These are phyloP conservation scores for Calliphora vomitoria DNA, from an alignment of 2,888 invertebrate genomes.

Conservation along the genomic window DNA sequence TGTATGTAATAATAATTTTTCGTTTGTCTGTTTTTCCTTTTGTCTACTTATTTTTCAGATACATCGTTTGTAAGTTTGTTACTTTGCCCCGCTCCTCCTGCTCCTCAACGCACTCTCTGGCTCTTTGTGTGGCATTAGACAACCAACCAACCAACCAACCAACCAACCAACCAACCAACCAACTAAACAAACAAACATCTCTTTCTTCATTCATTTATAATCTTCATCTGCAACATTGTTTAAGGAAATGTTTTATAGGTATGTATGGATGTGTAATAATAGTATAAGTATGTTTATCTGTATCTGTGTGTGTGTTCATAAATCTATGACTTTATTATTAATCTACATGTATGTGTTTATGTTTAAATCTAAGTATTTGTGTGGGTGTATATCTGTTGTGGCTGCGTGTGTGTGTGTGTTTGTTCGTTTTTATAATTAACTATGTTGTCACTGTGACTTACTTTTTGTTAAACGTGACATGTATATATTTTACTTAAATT, in stretches of 20 bases:
- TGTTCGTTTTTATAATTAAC: slow-evolving; percentile 63
- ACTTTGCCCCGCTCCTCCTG: neutral
- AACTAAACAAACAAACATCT: neutral
- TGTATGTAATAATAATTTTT: slow-evolving; percentile 28
- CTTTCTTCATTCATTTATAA: slow-evolving; percentile 40
- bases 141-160: too few species aligned
- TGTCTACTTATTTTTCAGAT: slow-evolving; percentile 37
- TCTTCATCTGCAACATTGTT: slow-evolving; percentile 61
- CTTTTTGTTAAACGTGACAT: slow-evolving; percentile 63
- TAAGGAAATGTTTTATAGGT: slow-evolving; percentile 68
- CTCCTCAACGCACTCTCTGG: neutral
- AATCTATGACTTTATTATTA: slow-evolving; percentile 29
- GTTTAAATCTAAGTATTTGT: neutral
- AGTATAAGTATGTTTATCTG: neutral
- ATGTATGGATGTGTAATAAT: neutral
- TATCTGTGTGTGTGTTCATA: neutral
- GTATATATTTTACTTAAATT: slow-evolving; percentile 44
- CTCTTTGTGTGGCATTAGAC: neutral
- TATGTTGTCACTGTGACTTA: slow-evolving; percentile 67
- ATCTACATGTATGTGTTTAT: slow-evolving; percentile 15
- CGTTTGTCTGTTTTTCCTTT: slow-evolving; percentile 27
- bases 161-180: too few species aligned
- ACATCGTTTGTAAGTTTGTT: slow-evolving; percentile 9
- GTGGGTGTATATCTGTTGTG: neutral
- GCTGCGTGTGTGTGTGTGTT: neutral